These are phyloP conservation scores for Pristionchus arcanus DNA, from an alignment of 2,888 invertebrate species.

Conservation along the genomic window DNA sequence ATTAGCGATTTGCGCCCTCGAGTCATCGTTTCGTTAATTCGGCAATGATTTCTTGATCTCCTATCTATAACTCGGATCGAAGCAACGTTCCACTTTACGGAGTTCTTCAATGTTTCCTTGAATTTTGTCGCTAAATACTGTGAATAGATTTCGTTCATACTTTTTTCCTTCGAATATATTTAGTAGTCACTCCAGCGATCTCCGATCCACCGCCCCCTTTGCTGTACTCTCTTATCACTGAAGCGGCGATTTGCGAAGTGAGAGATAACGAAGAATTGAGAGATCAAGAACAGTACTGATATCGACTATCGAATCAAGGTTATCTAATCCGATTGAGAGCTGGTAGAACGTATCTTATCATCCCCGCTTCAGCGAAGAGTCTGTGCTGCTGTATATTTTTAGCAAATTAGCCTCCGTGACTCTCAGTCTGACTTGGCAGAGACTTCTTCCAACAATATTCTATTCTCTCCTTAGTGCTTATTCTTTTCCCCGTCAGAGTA, in stretches of 20 bases:
- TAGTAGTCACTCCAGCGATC: neutral
- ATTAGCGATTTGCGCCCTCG: neutral
- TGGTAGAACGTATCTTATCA: neutral
- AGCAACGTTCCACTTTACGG: no score
- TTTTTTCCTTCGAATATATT: neutral
- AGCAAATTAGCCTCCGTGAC: neutral
- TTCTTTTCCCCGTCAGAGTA: no score
- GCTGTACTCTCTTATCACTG: conserved; percentile 12
- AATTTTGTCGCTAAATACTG: no score
- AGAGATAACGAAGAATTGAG: neutral
- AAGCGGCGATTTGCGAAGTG: neutral
- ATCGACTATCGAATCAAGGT: conserved; percentile 26
- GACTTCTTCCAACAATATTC: no score
- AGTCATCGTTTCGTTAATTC: neutral
- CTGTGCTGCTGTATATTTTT: neutral
- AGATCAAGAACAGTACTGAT: conserved; percentile 6
- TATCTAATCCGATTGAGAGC: neutral
- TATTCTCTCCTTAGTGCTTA: no score
- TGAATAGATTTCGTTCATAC: no score
- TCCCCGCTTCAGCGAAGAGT: neutral
- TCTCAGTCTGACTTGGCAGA: neutral
- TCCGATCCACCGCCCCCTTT: neutral
- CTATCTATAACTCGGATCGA: neutral
- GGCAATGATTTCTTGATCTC: neutral
- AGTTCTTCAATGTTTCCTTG: no score